A percentile compares a stretch with the other conserved stretches of the same genome.
Conservation (phyloP, 2,797 vertebrate genomes). For the Yasuhikotakia modesta region DNA sequence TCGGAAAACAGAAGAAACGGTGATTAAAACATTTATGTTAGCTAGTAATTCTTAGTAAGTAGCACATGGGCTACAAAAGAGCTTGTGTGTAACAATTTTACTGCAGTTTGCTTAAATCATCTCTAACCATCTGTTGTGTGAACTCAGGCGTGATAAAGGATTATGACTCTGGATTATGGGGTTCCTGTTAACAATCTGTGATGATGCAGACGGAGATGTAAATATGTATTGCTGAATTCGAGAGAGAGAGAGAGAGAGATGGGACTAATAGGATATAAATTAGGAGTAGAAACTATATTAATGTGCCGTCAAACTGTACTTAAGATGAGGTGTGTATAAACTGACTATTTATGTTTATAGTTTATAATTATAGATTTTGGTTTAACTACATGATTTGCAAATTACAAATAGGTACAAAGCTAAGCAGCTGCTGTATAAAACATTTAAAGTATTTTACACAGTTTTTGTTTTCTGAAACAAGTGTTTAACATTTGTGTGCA, state of each 20-base stretch:
- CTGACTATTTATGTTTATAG: background rate
- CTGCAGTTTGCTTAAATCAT: slow-evolving; percentile 35
- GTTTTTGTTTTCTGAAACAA: too few relatives aligned
- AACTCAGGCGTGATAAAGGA: slow-evolving; percentile 41
- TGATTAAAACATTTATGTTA: slow-evolving; percentile 24
- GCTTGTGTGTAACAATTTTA: slow-evolving; percentile 22
- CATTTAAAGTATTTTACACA: too few relatives aligned
- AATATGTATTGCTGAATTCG: slow-evolving; percentile 5
- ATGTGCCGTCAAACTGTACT: background rate
- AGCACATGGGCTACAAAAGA: slow-evolving; percentile 40
- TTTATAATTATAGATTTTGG: background rate
- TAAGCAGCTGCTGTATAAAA: background rate
- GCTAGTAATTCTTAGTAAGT: slow-evolving; percentile 20
- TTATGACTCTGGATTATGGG: slow-evolving; percentile 40
- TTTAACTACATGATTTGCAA: background rate
- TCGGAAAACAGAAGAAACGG: background rate
- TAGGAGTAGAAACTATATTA: slow-evolving; percentile 4
- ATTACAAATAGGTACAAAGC: background rate
- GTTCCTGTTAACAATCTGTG: slow-evolving; percentile 37
- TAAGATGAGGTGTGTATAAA: too few relatives aligned
- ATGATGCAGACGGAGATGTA: slow-evolving; percentile 14
- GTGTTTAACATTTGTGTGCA: too few relatives aligned
- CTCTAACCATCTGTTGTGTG: slow-evolving; percentile 42
- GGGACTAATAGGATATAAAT: slow-evolving; percentile 40
- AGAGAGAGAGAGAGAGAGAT: background rate